Conservation (phyloP, 2,888 invertebrate genomes). For the Galerucella nymphaeae region DNA sequence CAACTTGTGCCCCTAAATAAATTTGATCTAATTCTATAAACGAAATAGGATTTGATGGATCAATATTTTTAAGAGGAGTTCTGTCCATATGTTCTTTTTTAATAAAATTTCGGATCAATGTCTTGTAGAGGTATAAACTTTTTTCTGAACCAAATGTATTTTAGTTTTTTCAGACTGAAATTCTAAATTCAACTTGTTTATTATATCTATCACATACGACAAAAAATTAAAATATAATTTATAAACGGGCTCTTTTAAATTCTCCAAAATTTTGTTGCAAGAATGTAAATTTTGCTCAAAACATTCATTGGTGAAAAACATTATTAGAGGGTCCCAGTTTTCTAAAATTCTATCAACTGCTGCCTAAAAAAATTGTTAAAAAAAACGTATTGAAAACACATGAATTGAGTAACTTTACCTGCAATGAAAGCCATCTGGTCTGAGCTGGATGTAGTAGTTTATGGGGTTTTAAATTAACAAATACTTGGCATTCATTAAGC, state of each 20-base stretch:
- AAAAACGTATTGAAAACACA: constrained; percentile 10
- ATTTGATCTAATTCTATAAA: constrained; percentile 18
- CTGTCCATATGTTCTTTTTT: constrained; percentile 16
- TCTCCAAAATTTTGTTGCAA: constrained; percentile 13
- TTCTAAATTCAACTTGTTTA: constrained; percentile 18
- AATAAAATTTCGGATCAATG: constrained; percentile 18
- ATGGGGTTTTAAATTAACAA: constrained; percentile 28
- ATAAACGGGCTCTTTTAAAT: constrained; percentile 23
- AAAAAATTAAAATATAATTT: constrained; percentile 27
- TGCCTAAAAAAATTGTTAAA: constrained; percentile 8
- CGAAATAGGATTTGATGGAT: constrained; percentile 24
- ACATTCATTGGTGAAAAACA: constrained; percentile 24
- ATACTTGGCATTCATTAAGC: constrained; percentile 32
- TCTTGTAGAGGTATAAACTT: constrained; percentile 21
- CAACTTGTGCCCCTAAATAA: constrained; percentile 27
- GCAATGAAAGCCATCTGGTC: constrained; percentile 36
- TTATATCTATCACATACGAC: constrained; percentile 21
- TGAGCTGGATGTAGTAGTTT: constrained; percentile 32
- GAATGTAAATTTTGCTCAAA: constrained; percentile 20
- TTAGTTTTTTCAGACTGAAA: constrained; percentile 26
- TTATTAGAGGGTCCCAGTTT: constrained; percentile 15
- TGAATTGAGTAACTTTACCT: constrained; percentile 13
- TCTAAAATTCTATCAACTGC: constrained; percentile 31
- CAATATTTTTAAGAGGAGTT: constrained; percentile 11
- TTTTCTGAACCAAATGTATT: constrained; percentile 17